Evolutionary conservation across 2,113 vertebrate genomes (phyloP).

Genomic region (Theristicus caerulescens): DNA sequence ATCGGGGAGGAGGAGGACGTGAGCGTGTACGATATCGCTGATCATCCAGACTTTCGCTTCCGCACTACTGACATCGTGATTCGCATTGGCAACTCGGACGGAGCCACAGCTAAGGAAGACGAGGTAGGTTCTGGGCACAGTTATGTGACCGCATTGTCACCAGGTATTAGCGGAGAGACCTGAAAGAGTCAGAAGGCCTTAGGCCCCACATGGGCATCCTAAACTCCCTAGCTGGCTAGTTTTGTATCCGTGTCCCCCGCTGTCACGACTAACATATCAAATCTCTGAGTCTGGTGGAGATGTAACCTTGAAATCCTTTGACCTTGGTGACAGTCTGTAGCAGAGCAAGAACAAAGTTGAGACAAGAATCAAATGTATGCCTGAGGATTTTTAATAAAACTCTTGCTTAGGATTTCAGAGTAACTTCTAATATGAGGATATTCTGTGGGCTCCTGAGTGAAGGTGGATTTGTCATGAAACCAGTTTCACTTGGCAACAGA

Average conservation of each 20-base stretch:
- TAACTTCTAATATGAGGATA: background rate
- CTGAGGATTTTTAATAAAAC: background rate
- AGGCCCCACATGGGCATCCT: background rate
- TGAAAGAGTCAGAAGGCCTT: background rate
- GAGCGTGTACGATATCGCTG: slow-evolving; percentile 95
- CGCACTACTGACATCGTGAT: slow-evolving; percentile 96
- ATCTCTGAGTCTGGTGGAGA: background rate
- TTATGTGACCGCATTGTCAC: rapidly evolving
- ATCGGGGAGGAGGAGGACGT: slow-evolving; percentile 93
- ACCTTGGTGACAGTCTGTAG: background rate
- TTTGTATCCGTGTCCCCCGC: background rate
- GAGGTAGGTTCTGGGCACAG: slow-evolving; percentile 51
- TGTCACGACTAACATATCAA: background rate
- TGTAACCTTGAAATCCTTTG: background rate
- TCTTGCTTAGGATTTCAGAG: background rate
- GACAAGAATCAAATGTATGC: background rate
- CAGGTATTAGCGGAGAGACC: background rate
- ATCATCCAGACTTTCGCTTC: slow-evolving; percentile 97
- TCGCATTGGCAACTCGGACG: slow-evolving; percentile 90
- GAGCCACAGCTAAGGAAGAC: slow-evolving; percentile 66
- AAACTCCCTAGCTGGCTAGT: background rate
- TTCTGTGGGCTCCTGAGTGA: background rate
- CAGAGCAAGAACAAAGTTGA: background rate
- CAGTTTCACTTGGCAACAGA: background rate
- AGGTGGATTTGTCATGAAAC: background rate